Evolutionary conservation across 1,140 invertebrate species (phyloP).

Genomic region (Sarcophaga bullata): DNA sequence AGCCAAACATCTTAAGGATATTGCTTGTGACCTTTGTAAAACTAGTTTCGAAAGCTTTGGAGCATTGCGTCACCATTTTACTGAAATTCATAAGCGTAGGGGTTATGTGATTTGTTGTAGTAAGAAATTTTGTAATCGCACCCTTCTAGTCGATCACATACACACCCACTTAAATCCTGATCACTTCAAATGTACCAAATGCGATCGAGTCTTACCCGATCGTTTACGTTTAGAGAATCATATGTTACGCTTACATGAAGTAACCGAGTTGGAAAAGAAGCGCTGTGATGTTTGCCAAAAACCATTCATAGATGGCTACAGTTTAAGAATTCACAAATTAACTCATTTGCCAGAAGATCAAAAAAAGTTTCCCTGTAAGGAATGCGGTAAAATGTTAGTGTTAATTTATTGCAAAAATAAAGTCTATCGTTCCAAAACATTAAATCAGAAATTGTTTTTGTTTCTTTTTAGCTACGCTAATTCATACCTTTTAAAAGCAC

Average conservation of each 20-base stretch:
- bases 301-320: too few species aligned
- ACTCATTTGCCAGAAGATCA: conserved; percentile 32
- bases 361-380: conserved; percentile 31
- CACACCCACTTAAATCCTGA: conserved; percentile 21
- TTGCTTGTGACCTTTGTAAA: neutral
- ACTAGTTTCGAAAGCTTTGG: neutral
- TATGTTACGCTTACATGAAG: neutral
- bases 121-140: conserved; percentile 18
- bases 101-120: conserved; percentile 21
- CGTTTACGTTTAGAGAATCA: neutral
- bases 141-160: neutral
- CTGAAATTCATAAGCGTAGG: neutral
- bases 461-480: conserved; percentile 40
- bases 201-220: neutral
- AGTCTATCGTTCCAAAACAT: neutral
- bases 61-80: neutral
- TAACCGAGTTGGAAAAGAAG: neutral
- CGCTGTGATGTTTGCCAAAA: neutral
- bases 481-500: conserved; percentile 54
- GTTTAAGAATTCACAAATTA: neutral
- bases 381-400: conserved; percentile 42
- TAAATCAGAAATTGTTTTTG: neutral
- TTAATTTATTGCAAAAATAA: too few species aligned
- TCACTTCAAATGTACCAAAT: conserved; percentile 11
- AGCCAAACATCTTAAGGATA: conserved; percentile 17